Conservation (phyloP, 2,113 vertebrate species). For the Cottus gobio region DNA sequence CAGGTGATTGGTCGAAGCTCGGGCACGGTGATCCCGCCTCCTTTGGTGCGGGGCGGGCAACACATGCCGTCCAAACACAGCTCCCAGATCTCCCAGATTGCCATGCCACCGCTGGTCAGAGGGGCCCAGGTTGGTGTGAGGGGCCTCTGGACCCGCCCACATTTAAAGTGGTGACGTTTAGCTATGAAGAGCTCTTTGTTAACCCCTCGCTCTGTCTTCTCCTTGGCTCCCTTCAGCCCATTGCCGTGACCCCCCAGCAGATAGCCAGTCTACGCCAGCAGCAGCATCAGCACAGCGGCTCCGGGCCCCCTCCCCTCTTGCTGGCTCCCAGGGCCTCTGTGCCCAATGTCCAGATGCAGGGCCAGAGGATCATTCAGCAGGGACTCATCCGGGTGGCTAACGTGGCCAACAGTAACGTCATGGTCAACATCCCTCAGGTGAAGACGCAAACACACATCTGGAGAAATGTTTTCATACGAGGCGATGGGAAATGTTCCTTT, state of each 20-base stretch:
- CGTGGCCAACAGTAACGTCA: constrained; percentile 90
- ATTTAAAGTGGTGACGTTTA: background rate
- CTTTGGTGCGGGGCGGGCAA: constrained; percentile 93
- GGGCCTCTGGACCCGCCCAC: background rate
- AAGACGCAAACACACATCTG: background rate
- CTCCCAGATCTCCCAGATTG: constrained; percentile 92
- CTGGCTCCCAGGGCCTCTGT: constrained; percentile 93
- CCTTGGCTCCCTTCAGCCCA: constrained; percentile 74
- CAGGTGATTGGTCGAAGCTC: constrained; percentile 86
- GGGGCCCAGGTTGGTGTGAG: constrained; percentile 90
- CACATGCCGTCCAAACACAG: constrained; percentile 89
- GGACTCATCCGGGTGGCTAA: constrained; percentile 96
- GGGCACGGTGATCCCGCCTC: constrained; percentile 93
- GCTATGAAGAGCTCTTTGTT: background rate
- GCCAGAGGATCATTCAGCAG: constrained; percentile 97
- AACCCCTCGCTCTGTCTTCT: background rate
- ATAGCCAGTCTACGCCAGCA: constrained; percentile 93
- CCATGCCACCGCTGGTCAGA: constrained; percentile 95
- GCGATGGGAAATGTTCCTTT: background rate
- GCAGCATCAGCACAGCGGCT: constrained; percentile 93
- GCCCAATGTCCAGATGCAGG: constrained; percentile 95
- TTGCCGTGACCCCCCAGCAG: constrained; percentile 90
- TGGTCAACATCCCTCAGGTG: constrained; percentile 93
- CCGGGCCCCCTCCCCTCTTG: constrained; percentile 93
- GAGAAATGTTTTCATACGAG: background rate